A percentile compares a stretch with the other conserved stretches of the same genome.
Evolutionary conservation across 2,888 invertebrate genomes (phyloP).

Genomic region (Clunio marinus): DNA sequence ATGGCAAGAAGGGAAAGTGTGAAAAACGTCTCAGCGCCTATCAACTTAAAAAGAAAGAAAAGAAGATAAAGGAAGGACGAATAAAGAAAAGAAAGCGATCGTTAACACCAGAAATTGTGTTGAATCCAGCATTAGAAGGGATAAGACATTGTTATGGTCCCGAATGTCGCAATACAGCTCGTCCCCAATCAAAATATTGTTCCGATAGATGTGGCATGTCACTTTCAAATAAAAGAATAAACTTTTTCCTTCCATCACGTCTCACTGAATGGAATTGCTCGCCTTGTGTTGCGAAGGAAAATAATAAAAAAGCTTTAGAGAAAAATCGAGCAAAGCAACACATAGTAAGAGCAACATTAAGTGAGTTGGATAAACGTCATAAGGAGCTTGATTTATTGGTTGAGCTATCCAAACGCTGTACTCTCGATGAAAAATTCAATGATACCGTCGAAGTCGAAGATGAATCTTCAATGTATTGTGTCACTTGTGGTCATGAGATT

Average conservation of each 20-base stretch:
- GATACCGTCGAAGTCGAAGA: conserved; percentile 60
- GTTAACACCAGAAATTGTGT: conserved; percentile 47
- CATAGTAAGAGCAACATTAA: conserved; percentile 70
- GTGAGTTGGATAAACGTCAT: conserved; percentile 74
- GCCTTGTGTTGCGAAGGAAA: conserved; percentile 80
- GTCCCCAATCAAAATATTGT: conserved; percentile 86
- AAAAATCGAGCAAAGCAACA: conserved; percentile 74
- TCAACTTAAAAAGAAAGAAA: conserved; percentile 43
- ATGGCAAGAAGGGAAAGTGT: conserved; percentile 53
- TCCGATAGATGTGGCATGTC: conserved; percentile 86
- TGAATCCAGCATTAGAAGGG: conserved; percentile 56
- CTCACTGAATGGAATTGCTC: conserved; percentile 91
- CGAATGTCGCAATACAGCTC: conserved; percentile 73
- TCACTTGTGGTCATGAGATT: conserved; percentile 95
- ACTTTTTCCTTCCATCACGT: conserved; percentile 81
- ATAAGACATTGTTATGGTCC: conserved; percentile 90
- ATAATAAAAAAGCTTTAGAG: conserved; percentile 65
- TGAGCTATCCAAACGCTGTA: conserved; percentile 69
- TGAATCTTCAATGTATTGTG: conserved; percentile 82
- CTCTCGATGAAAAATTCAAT: conserved; percentile 59
- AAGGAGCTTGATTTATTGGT: conserved; percentile 74
- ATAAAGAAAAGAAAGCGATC: conserved; percentile 45
- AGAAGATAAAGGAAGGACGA: conserved; percentile 32
- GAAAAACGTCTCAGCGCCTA: conserved; percentile 54
- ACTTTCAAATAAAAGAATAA: conserved; percentile 79